Conservation (phyloP, 2,797 vertebrate genomes). For the Diglossa cyanea region DNA sequence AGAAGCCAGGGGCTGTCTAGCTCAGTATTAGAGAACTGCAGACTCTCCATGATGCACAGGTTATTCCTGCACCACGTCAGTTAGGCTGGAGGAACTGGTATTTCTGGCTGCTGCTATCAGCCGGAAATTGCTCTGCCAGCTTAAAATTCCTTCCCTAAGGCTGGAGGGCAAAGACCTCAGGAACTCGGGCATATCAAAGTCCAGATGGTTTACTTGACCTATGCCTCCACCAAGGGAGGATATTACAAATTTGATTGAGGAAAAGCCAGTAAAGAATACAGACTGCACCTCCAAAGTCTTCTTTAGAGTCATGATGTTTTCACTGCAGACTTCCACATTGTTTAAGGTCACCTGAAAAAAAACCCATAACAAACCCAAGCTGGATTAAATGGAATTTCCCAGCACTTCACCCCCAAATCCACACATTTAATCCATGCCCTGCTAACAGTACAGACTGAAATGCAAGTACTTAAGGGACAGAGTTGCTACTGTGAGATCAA, state of each 20-base stretch:
- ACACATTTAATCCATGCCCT: accelerated
- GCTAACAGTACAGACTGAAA: not conserved
- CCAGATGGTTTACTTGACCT: not conserved
- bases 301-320: conserved; percentile 96
- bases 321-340: conserved; percentile 94
- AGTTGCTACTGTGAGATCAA: not conserved
- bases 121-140: not conserved
- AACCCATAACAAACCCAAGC: not conserved
- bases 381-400: not conserved
- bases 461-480: not conserved
- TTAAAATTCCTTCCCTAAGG: not conserved
- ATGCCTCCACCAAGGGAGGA: accelerated
- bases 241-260: not conserved
- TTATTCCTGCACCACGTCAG: not conserved
- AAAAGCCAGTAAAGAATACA: not conserved
- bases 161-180: not conserved
- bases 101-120: not conserved
- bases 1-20: not conserved
- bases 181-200: not conserved
- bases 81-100: not conserved
- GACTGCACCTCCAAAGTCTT: conserved; percentile 91
- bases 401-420: not conserved
- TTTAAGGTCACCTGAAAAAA: conserved; percentile 89
- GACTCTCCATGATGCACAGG: not conserved
- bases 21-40: not conserved